phyloP scores from a whole-genome alignment of 2,888 invertebrate genomes.

The Tethea ocularis region DNA sequence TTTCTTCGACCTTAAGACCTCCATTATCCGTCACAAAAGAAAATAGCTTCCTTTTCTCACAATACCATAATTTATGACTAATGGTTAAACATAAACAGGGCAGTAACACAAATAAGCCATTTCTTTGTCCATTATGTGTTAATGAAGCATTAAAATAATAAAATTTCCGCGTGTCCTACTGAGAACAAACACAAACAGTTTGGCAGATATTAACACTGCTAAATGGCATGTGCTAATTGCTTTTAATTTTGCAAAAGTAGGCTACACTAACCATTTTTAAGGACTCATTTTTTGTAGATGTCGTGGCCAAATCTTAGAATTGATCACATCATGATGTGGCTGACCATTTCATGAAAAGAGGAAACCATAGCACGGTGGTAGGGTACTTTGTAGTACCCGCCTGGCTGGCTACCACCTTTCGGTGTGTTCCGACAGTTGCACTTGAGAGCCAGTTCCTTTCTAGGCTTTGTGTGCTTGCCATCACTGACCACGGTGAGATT shows the following conservation, averaged over 20 bases:
- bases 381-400: no score
- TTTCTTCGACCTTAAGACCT: not conserved
- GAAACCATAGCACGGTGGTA: no score
- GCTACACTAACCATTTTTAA: conserved; percentile 10
- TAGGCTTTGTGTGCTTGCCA: no score
- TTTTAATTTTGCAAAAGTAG: conserved; percentile 39
- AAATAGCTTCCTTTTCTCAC: not conserved
- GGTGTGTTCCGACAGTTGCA: no score
- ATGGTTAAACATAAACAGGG: not conserved
- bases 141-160: conserved; percentile 14
- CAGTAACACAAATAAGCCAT: conserved; percentile 2
- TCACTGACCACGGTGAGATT: no score
- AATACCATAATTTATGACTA: not conserved
- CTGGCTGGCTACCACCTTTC: no score
- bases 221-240: conserved; percentile 39
- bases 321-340: no score
- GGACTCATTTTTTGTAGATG: not conserved
- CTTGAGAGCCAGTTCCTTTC: no score
- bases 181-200: not conserved
- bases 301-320: no score
- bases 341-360: no score
- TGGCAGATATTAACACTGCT: no score
- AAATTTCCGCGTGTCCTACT: conserved; percentile 3
- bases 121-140: conserved; percentile 8
- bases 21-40: not conserved